phyloP scores from a whole-genome alignment of 2,888 invertebrate genomes.

The Prostheceraeus crozeri region DNA sequence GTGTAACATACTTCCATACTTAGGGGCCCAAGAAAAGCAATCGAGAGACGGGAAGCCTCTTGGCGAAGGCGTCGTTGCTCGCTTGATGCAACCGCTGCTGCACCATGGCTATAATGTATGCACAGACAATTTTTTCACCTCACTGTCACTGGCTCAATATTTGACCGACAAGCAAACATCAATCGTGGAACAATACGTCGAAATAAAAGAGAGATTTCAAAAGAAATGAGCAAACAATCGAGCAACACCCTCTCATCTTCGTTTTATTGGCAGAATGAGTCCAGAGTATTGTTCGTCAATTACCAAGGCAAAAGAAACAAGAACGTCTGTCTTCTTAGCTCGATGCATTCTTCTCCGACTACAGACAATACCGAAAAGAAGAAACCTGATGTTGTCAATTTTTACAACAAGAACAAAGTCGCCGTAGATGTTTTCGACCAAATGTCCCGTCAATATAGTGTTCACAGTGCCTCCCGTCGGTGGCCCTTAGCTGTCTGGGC shows the following conservation, averaged over 20 bases:
- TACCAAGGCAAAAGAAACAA: constrained; percentile 12
- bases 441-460: constrained; percentile 17
- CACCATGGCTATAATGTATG: constrained; percentile 23
- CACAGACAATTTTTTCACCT: constrained; percentile 12
- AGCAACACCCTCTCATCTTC: too few relatives aligned
- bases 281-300: constrained; percentile 1
- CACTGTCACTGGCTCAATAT: constrained; percentile 19
- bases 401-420: constrained; percentile 24
- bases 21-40: neutral
- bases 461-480: neutral
- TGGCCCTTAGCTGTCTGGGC: constrained; percentile 11
- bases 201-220: constrained; percentile 20
- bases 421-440: constrained; percentile 21
- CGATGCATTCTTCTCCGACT: constrained; percentile 6
- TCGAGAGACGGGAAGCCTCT: neutral
- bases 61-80: constrained; percentile 18
- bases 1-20: neutral
- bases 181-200: constrained; percentile 22
- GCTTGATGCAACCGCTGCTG: constrained; percentile 4
- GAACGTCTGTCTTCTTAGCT: constrained; percentile 13
- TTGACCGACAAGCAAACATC: constrained; percentile 2
- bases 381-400: constrained; percentile 4
- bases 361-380: constrained; percentile 13
- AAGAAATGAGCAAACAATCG: neutral
- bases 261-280: constrained; percentile 8